Base-by-base conservation (phyloP, 2,797 vertebrate genomes). In the Ceryle rudis region DNA sequence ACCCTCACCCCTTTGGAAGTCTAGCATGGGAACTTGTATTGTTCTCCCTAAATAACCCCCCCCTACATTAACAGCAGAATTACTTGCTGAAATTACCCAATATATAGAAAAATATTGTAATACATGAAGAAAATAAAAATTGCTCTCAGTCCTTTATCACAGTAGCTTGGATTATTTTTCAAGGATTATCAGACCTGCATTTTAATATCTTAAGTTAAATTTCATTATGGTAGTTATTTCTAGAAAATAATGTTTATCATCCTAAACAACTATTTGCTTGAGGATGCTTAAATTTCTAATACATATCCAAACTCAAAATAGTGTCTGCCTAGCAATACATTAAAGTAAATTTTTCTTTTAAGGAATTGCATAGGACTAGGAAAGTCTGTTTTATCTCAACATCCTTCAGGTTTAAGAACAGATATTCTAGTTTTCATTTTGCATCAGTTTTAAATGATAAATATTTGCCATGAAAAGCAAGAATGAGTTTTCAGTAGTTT, bases 391-490 rank as follows among this genome's bases (percentile, higher is more conserved):
- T 71, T 79, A 79, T 69, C 46, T 75, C 66, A 90, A 61, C 41
- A 86, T 69, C 73, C 37, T 65, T 77, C 58, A 81, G 23, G 49
- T 81, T 83, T 69, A 67, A 89, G 58, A 93, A 73, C 67, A 90
- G 67, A 93, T 88, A 75, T 91, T 85, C 51, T n/a, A 62, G 35
- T 83, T 95, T 90, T 71, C 41, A 47, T 46, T 71, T 70, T 86
- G 16, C 31, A 87, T 83, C 85, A 81, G n/a, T 74, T 94, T 66
- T 52, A 51, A 88, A 74, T 41, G 72, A 96, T 66, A 91, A 86
- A 86, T 13, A 47, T 90, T 7, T 2, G 60, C 79, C 90, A 96
- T 87, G 42, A 88, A 91, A 29, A 91, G 35, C 79, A 79, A 65
- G 61, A 77, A 82, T 64, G 33, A 47, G 37, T 51, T 57, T 33